phyloP scores from a whole-genome alignment of 92 coral and sea anemone genomes.

The Parazoanthus atlanticus region DNA sequence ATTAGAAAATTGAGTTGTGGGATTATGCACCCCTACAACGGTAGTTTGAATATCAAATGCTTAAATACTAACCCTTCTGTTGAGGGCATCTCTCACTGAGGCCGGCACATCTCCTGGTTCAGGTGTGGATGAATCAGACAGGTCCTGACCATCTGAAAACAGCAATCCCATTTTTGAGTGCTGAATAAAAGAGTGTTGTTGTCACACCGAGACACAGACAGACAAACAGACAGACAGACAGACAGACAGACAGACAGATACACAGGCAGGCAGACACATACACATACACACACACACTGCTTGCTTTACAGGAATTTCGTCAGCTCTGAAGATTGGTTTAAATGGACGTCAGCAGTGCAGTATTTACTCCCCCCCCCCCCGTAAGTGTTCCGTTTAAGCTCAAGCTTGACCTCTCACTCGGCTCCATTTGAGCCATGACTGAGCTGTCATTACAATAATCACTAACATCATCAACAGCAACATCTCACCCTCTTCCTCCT shows the following conservation, averaged over 20 bases:
- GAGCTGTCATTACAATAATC: too few species aligned
- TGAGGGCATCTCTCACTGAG: constrained; percentile 79
- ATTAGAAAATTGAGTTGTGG: neutral
- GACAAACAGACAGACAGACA: neutral
- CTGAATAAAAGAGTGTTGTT: neutral
- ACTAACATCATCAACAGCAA: too few species aligned
- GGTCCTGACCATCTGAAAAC: constrained; percentile 61
- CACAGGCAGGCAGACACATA: too few species aligned
- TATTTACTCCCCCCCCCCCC: too few species aligned
- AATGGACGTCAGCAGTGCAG: too few species aligned
- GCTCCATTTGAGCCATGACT: too few species aligned
- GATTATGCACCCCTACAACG: neutral
- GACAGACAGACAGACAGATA: neutral
- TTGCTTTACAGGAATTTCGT: too few species aligned
- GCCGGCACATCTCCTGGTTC: constrained; percentile 76
- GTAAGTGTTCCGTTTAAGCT: too few species aligned
- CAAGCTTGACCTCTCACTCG: too few species aligned
- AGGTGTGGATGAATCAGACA: constrained; percentile 68
- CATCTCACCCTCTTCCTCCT: too few species aligned
- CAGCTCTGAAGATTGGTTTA: too few species aligned
- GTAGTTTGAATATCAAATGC: neutral
- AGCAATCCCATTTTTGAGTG: neutral
- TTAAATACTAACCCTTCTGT: constrained; percentile 65
- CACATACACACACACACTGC: too few species aligned
- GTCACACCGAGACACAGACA: neutral